Base-by-base conservation (phyloP, 2,888 invertebrate species). In the Trissoscelio sp. region DNA sequence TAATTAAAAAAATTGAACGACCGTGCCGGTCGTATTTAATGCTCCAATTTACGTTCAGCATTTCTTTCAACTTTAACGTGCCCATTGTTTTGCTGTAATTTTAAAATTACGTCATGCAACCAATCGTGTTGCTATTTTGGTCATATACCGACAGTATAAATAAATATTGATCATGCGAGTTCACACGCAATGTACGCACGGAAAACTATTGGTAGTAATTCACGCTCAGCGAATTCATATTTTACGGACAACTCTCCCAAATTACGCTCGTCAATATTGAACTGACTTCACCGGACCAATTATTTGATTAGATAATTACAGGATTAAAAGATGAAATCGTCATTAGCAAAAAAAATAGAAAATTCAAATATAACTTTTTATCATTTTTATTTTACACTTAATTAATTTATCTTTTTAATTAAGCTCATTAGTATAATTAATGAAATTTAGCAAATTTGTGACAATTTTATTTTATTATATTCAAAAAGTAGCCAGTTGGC, bases 191-290 rank as follows among this genome's bases (percentile, higher is more conserved):
- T 51, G 28, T 24, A 51, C 24, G 14, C 28, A 28, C 51, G 28
- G 51, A 28, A 51, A 51, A 51, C 51, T 51, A 51, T 51, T 51
- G 51, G 51, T 14, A 14, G 4, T 44, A 44, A 18, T 39, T 57
- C 57, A 57, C 37, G 57, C 9, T 14, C 14, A 53, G 28, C 22
- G 39, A 57, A 57, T 57, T 39, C 37, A 57, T 57, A 57, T 57
- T 57, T 57, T 39, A 57, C 57, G 22, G n/a, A n/a, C n/a, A 20
- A 6, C 12, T 1, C 18, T n/a, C 20, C 7, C n/a, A 57, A 39
- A 37, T 57, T 57, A 57, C 37, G 9, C 4, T 34, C 37, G 57
- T 57, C 37, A 37, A 57, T 57, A 20, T 57, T 57, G 37, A 20
- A 39, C 18, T 34, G 11, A 34, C 5, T 55, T 34, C 12, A 20